Percentiles rank a stretch among this genome's conserved stretches.
Conservation (phyloP, 1,140 invertebrate species). For the Euura lappo region DNA sequence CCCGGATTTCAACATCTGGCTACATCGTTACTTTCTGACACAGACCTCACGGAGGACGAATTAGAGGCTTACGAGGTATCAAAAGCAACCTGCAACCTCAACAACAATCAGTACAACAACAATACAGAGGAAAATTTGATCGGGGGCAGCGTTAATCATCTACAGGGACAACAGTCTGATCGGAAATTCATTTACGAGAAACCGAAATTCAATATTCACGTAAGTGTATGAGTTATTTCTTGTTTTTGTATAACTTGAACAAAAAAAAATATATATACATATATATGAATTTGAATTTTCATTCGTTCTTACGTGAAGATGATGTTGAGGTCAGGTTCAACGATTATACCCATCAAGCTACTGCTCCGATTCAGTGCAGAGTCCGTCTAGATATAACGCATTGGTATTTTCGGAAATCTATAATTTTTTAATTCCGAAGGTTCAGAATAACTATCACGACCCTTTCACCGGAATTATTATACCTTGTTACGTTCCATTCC, state of each 20-base stretch:
- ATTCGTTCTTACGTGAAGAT: slow-evolving; percentile 2
- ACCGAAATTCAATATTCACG: slow-evolving; percentile 63
- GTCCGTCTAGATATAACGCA: too few relatives aligned
- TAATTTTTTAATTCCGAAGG: too few relatives aligned
- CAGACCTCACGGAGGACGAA: slow-evolving; percentile 62
- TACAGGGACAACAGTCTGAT: slow-evolving; percentile 60
- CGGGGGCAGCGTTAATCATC: slow-evolving; percentile 62
- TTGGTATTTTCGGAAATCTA: too few relatives aligned
- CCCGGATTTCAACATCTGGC: slow-evolving; percentile 67
- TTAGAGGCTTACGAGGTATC: slow-evolving; percentile 34
- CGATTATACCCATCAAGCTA: too few relatives aligned
- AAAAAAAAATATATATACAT: slow-evolving; percentile 16
- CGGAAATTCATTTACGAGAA: slow-evolving; percentile 68
- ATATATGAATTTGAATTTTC: neutral
- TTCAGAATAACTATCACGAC: too few relatives aligned
- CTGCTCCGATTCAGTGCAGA: too few relatives aligned
- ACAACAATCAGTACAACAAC: slow-evolving; percentile 44
- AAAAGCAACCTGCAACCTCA: slow-evolving; percentile 40
- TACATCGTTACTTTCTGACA: slow-evolving; percentile 51
- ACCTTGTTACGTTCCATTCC: too few relatives aligned
- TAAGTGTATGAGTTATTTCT: slow-evolving; percentile 24
- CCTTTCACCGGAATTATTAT: too few relatives aligned
- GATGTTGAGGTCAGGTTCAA: too few relatives aligned
- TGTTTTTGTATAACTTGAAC: slow-evolving; percentile 5
- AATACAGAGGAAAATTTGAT: slow-evolving; percentile 45